A percentile compares a stretch with the other conserved stretches of the same genome.
These are phyloP conservation scores for Callopanchax toddi DNA, from an alignment of 2,113 vertebrate species.

Conservation along the genomic window DNA sequence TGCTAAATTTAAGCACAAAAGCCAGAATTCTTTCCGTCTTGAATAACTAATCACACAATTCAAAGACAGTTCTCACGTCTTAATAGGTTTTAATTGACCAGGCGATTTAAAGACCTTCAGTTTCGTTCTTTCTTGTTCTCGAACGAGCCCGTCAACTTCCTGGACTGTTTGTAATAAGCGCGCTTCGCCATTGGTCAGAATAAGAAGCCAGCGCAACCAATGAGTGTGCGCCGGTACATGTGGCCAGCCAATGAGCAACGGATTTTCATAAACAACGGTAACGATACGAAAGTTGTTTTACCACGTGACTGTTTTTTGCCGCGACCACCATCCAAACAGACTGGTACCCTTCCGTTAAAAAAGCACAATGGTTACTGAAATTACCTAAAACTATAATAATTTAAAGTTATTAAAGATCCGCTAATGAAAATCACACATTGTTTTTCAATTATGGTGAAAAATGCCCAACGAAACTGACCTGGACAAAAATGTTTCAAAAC, in stretches of 20 bases:
- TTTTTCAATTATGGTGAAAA: no score
- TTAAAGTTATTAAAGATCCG: no score
- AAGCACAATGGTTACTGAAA: no score
- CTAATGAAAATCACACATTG: no score
- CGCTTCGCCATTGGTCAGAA: conserved; percentile 69
- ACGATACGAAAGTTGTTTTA: conserved; percentile 62
- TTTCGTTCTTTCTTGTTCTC: conserved; percentile 10
- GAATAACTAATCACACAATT: neutral
- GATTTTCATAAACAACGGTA: conserved; percentile 65
- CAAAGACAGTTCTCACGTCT: neutral
- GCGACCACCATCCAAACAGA: no score
- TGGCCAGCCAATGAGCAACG: conserved; percentile 55
- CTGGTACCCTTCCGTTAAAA: no score
- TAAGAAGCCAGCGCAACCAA: conserved; percentile 48
- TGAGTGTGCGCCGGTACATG: neutral
- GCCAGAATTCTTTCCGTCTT: neutral
- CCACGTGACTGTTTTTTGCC: conserved; percentile 57
- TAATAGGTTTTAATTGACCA: conserved; percentile 3
- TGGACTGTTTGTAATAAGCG: conserved; percentile 79
- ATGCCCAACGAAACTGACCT: no score
- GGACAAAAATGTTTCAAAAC: no score
- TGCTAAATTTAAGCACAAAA: conserved; percentile 15
- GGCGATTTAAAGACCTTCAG: conserved; percentile 51
- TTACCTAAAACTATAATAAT: no score
- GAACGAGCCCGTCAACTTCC: conserved; percentile 64